phyloP scores from a whole-genome alignment of 1,140 invertebrate species.

The Sycophila sp. region DNA sequence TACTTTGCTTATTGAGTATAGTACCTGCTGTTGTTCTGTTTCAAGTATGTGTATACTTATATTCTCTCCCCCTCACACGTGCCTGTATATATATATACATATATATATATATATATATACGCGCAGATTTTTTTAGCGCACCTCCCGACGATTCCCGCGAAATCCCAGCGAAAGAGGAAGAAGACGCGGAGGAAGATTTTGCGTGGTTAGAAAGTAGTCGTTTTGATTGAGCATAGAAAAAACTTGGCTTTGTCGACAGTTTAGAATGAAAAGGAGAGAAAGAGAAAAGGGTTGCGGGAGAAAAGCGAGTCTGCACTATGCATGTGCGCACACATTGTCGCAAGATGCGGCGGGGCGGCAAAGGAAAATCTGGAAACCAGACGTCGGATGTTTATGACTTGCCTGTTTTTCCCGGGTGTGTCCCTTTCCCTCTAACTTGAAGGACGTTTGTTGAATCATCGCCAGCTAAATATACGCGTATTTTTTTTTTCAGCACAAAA shows the following conservation, averaged over 20 bases:
- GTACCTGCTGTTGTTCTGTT: slow-evolving; percentile 26
- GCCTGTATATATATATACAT: neutral
- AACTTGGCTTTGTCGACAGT: too few species aligned
- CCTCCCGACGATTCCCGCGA: neutral
- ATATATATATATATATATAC: neutral
- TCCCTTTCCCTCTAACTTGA: neutral
- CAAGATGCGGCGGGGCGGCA: neutral
- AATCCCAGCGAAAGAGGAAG: neutral
- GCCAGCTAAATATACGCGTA: neutral
- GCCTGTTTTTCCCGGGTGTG: neutral
- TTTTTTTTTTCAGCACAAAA: too few species aligned
- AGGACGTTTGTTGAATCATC: neutral
- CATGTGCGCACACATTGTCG: slow-evolving; percentile 1
- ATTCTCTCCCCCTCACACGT: neutral
- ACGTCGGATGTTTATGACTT: slow-evolving; percentile 17
- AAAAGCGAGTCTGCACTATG: too few species aligned
- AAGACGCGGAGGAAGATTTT: too few species aligned
- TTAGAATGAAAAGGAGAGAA: too few species aligned
- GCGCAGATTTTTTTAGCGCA: slow-evolving; percentile 4
- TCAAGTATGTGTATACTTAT: slow-evolving; percentile 30
- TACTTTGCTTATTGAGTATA: slow-evolving; percentile 28
- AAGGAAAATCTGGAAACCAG: slow-evolving; percentile 27
- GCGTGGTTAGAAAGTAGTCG: too few species aligned
- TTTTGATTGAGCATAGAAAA: too few species aligned
- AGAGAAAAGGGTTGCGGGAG: neutral